Percentiles rank a stretch among this genome's conserved stretches.
Evolutionary conservation across 2,888 invertebrate species (phyloP).

Genomic region (Brenthis ino): DNA sequence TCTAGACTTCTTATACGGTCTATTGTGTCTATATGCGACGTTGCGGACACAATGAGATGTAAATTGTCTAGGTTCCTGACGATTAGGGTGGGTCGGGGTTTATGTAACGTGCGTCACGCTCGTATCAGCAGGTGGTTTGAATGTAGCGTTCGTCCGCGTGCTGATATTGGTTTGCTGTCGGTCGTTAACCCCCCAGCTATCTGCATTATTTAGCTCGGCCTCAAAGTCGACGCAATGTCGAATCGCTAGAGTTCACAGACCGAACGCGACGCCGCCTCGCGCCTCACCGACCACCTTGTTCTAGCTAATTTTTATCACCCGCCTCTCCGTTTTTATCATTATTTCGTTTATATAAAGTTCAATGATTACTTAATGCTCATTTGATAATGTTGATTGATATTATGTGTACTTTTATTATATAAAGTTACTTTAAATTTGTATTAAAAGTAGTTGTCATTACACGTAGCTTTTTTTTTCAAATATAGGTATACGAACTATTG

Average conservation of each 20-base stretch:
- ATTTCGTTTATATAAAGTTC: constrained; percentile 2
- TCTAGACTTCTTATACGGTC: background rate
- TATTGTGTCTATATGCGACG: background rate
- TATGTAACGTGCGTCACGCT: constrained; percentile 61
- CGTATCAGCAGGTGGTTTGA: constrained; percentile 63
- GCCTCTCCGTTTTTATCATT: constrained; percentile 23
- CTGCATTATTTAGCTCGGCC: constrained; percentile 78
- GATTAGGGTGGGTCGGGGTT: constrained; percentile 63
- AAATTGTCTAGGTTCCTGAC: constrained; percentile 28
- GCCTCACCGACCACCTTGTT: constrained; percentile 65
- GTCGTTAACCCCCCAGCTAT: constrained; percentile 77
- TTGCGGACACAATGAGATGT: background rate
- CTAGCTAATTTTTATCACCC: constrained; percentile 64
- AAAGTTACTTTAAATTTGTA: too few species aligned
- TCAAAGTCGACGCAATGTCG: constrained; percentile 80
- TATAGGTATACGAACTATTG: too few species aligned
- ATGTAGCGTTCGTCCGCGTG: constrained; percentile 69
- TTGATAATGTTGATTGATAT: too few species aligned
- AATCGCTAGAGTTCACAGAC: constrained; percentile 75
- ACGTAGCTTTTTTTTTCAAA: too few species aligned
- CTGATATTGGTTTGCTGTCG: constrained; percentile 77
- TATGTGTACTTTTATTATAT: too few species aligned
- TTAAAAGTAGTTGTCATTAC: too few species aligned
- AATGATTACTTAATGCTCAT: background rate
- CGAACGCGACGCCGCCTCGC: constrained; percentile 61